Conservation (phyloP, 2,113 vertebrate genomes). For the Girardinichthys multiradiatus region DNA sequence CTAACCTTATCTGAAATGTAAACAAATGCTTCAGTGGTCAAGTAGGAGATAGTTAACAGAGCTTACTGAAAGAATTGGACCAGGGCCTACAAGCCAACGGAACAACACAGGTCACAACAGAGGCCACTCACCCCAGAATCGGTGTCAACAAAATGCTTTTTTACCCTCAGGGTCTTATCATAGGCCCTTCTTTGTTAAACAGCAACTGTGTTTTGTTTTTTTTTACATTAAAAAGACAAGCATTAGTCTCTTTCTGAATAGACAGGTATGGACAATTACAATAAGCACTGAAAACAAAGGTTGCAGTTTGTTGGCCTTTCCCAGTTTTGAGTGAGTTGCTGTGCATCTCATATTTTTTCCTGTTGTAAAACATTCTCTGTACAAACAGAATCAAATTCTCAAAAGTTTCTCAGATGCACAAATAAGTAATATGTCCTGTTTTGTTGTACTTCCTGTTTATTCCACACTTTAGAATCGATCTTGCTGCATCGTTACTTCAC, state of each 20-base stretch:
- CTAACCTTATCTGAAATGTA: slow-evolving; percentile 64
- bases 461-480: slow-evolving; percentile 25
- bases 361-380: slow-evolving; percentile 74
- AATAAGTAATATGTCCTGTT: slow-evolving; percentile 56
- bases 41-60: slow-evolving; percentile 60
- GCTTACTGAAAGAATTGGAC: slow-evolving; percentile 65
- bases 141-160: slow-evolving; percentile 56
- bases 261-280: slow-evolving; percentile 73
- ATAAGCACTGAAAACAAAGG: slow-evolving; percentile 67
- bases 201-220: slow-evolving; percentile 51
- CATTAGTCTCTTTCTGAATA: slow-evolving; percentile 56
- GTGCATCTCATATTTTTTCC: slow-evolving; percentile 45
- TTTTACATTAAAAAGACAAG: slow-evolving; percentile 55
- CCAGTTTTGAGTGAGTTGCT: slow-evolving; percentile 49
- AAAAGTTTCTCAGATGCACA: slow-evolving; percentile 67
- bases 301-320: slow-evolving; percentile 41
- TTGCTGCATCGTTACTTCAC: slow-evolving; percentile 25
- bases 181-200: slow-evolving; percentile 62
- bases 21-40: slow-evolving; percentile 71
- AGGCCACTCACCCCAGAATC: slow-evolving; percentile 56
- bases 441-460: slow-evolving; percentile 36
- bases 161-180: slow-evolving; percentile 54
- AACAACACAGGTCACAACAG: slow-evolving; percentile 53
- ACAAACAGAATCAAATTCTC: slow-evolving; percentile 68
- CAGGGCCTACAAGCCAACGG: slow-evolving; percentile 52